Base-by-base conservation (phyloP, 2,113 vertebrate species). In the Saguinus midas region DNA sequence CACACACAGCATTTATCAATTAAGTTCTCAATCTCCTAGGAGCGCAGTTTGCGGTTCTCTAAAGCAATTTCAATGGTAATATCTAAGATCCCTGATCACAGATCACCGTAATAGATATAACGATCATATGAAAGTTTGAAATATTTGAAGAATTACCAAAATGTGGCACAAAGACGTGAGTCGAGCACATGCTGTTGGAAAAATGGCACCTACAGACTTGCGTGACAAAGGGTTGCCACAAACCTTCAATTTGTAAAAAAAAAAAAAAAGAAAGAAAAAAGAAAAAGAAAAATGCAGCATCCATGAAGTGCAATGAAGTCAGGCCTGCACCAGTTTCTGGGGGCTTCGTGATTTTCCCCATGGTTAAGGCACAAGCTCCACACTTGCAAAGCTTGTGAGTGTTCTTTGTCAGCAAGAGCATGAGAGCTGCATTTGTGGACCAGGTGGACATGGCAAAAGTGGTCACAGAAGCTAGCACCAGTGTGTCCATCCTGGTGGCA, bases 401-500 rank as follows among this genome's bases (percentile, higher is more conserved):
- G 3, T 58, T 32, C 21, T 57, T 43, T 45, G 17, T 81, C 16
- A 8, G 21, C 35, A 92, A 75, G 35, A 92, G 17, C 20, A 29
- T 88, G 9, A 75, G 16, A 2, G 13, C 45, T 16, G 4, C 27
- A 32, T 78, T 14, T 48, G 37, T 83, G n/a, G 50, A 86, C 6
- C 32, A 57, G 13, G 35, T 73, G 21, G 23, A 48, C 7, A 99
- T 99, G 95, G 98, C 99, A 1, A 99, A 99, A 97, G 98, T 99
- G 93, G 99, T 98, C 3, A 99, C 98, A 4, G 98, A 99, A 96
- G 99, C 98, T 50, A 99, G 99, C 95, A 99, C 98, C 32, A 99
- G 98, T 64, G 97, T 99, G 23, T 99, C 98, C 50, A 99, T 98
- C 4, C 95, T 99, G 61, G 98, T 99, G n/a, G 99, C 99, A 29